Conservation (phyloP, 2,888 invertebrate species). For the Oxytorus armatus region DNA sequence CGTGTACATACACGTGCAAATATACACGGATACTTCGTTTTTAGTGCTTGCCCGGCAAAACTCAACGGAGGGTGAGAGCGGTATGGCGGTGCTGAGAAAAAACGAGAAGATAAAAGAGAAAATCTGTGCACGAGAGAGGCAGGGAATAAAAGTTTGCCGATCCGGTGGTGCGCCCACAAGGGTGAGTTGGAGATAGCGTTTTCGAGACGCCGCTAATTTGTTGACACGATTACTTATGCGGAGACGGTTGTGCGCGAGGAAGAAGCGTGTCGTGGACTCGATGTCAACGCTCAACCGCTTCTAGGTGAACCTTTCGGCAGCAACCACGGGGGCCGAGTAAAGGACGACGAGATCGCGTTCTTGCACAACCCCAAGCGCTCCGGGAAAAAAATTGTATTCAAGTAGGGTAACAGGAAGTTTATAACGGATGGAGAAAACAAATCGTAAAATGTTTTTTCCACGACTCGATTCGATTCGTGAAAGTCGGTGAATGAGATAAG, state of each 20-base stretch:
- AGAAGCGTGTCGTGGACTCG: constrained; percentile 63
- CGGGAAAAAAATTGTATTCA: not conserved
- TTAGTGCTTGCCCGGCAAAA: constrained; percentile 26
- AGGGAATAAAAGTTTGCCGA: constrained; percentile 54
- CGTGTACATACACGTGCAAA: not conserved
- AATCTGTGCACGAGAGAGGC: not conserved
- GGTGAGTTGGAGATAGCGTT: constrained; percentile 51
- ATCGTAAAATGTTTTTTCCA: too few relatives aligned
- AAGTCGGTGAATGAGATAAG: too few relatives aligned
- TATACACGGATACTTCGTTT: not conserved
- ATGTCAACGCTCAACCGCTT: constrained; percentile 46
- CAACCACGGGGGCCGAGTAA: not conserved
- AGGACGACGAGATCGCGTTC: not conserved
- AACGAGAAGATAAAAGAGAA: constrained; percentile 40
- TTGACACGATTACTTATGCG: constrained; percentile 69
- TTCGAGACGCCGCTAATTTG: constrained; percentile 62
- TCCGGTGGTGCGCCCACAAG: not conserved
- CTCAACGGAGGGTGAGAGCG: constrained; percentile 19
- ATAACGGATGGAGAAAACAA: not conserved
- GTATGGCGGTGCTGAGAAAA: constrained; percentile 4
- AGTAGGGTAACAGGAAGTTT: not conserved
- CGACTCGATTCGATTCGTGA: too few relatives aligned
- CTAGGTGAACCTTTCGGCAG: not conserved
- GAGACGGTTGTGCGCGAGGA: not conserved
- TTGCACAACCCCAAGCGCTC: too few relatives aligned